phyloP scores from a whole-genome alignment of 2,888 invertebrate species.

The Druceiella hillmani region DNA sequence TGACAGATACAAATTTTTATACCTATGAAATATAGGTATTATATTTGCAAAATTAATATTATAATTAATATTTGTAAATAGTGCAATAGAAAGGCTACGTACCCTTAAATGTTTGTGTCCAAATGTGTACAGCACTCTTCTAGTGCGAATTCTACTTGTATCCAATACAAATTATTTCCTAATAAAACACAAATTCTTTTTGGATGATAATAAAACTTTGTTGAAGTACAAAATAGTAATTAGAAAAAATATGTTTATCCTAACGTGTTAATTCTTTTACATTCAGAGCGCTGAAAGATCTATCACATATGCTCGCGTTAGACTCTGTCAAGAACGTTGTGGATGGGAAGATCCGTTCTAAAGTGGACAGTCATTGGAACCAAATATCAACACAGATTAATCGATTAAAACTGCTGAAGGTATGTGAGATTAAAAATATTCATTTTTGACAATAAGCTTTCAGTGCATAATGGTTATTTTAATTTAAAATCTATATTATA shows the following conservation, averaged over 20 bases:
- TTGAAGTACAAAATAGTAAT: neutral
- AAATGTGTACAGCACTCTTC: too few species aligned
- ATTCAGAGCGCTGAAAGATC: slow-evolving; percentile 47
- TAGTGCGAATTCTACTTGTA: too few species aligned
- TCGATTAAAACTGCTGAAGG: slow-evolving; percentile 61
- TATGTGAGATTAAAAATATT: slow-evolving; percentile 27
- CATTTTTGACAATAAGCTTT: neutral
- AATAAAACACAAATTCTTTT: too few species aligned
- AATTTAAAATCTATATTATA: too few species aligned
- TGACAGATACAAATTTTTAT: too few species aligned
- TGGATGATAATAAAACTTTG: too few species aligned
- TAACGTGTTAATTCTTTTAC: slow-evolving; percentile 4
- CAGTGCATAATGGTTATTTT: neutral
- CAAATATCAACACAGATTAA: slow-evolving; percentile 61
- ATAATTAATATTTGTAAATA: too few species aligned
- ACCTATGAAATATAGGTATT: too few species aligned
- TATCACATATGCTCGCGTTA: slow-evolving; percentile 35
- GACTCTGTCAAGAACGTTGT: slow-evolving; percentile 26
- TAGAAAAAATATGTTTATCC: neutral
- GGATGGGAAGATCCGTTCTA: slow-evolving; percentile 44
- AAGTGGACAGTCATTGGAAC: slow-evolving; percentile 56
- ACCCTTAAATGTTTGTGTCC: too few species aligned
- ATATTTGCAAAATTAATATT: too few species aligned
- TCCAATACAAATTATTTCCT: too few species aligned
- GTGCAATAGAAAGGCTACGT: too few species aligned